Evolutionary conservation across 2,113 vertebrate genomes (phyloP).

Genomic region (Zosterops lateralis): DNA sequence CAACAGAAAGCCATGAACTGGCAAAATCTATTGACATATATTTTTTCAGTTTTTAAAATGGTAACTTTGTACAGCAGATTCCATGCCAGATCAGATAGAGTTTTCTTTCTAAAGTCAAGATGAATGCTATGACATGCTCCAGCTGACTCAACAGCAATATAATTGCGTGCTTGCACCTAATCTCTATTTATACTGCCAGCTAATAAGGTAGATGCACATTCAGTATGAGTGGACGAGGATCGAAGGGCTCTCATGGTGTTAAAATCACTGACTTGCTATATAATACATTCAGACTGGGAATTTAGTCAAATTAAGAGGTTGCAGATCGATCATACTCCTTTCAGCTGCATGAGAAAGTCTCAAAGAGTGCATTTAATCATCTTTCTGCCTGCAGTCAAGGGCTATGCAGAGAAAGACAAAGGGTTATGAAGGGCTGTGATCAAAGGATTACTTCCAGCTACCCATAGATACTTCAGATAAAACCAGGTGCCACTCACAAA

Average conservation of each 20-base stretch:
- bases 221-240: not conserved
- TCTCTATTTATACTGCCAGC: not conserved
- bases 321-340: not conserved
- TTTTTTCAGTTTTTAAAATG: not conserved
- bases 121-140: not conserved
- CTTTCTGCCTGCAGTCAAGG: not conserved
- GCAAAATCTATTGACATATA: not conserved
- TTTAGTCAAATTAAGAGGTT: not conserved
- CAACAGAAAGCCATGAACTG: not conserved
- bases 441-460: not conserved
- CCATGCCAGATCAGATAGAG: not conserved
- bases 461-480: not conserved
- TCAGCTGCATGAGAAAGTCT: not conserved
- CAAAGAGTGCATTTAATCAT: not conserved
- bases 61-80: not conserved
- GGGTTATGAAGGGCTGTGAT: not conserved
- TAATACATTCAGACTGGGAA: not conserved
- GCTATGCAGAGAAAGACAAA: not conserved
- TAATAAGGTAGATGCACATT: not conserved
- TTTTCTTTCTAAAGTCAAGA: not conserved
- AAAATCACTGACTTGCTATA: not conserved
- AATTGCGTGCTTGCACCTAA: not conserved
- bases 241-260: not conserved
- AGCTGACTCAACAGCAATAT: not conserved
- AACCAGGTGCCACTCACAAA: not conserved